Evolutionary conservation across 2,888 invertebrate genomes (phyloP).

Genomic region (Lycophotia porphyrea): DNA sequence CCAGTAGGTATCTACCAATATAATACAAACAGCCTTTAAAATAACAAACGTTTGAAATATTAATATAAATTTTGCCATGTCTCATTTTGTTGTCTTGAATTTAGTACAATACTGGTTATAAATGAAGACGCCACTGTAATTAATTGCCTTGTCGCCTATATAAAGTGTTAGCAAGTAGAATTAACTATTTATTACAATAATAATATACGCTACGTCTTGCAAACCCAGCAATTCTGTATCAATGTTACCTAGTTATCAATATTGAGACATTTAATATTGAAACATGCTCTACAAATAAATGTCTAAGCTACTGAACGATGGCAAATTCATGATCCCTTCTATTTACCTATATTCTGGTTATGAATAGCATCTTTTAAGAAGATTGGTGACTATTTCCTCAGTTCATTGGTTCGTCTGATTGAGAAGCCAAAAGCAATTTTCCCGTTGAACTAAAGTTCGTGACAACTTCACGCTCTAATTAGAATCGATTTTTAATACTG

Average conservation of each 20-base stretch:
- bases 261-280: not conserved
- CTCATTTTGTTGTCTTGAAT: constrained; percentile 39
- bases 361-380: constrained; percentile 20
- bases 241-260: not conserved
- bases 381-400: constrained; percentile 24
- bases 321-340: not conserved
- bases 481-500: constrained; percentile 22
- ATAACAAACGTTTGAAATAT: constrained; percentile 41
- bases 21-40: constrained; percentile 20
- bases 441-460: constrained; percentile 35
- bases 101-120: constrained; percentile 40
- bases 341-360: constrained; percentile 6
- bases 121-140: constrained; percentile 47
- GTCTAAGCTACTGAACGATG: not conserved
- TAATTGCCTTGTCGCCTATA: constrained; percentile 46
- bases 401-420: constrained; percentile 39
- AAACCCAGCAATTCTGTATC: constrained; percentile 18
- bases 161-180: constrained; percentile 10
- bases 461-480: constrained; percentile 50
- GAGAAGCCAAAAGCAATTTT: constrained; percentile 49
- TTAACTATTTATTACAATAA: constrained; percentile 39
- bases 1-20: not conserved
- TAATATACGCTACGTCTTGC: constrained; percentile 3
- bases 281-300: not conserved
- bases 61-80: constrained; percentile 37